Evolutionary conservation across 2,113 vertebrate genomes (phyloP).

Genomic region (Datnioides undecimradiatus): DNA sequence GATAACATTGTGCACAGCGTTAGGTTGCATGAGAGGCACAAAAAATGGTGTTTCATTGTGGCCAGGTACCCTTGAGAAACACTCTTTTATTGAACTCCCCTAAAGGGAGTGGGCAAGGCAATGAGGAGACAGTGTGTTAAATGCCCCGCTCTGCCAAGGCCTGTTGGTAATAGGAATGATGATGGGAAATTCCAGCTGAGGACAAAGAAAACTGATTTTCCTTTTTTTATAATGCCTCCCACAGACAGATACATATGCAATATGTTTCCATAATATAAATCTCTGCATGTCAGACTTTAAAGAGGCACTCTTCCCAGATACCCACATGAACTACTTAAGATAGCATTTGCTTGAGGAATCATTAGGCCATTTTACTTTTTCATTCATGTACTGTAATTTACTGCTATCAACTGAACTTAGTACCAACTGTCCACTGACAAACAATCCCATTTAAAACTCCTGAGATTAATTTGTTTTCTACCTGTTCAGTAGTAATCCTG

Average conservation of each 20-base stretch:
- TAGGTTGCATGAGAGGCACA: conserved; percentile 55
- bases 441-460: not conserved
- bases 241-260: not conserved
- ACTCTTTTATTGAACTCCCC: conserved; percentile 43
- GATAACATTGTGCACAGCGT: conserved; percentile 67
- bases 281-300: not conserved
- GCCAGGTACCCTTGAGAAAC: conserved; percentile 65
- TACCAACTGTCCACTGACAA: not conserved
- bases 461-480: not conserved
- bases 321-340: not conserved
- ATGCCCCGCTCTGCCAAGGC: conserved; percentile 48
- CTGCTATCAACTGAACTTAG: not conserved
- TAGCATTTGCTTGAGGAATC: not conserved
- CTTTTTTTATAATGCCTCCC: conserved; percentile 13
- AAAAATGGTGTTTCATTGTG: conserved; percentile 67
- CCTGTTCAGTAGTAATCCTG: conserved; percentile 1
- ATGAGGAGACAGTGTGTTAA: conserved; percentile 46
- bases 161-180: conserved; percentile 47
- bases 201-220: conserved; percentile 15
- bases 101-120: conserved; percentile 36
- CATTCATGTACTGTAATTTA: conserved; percentile 5
- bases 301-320: not conserved
- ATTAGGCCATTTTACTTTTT: not conserved
- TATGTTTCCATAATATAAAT: not conserved
- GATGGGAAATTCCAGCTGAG: conserved; percentile 50